Percentiles rank a stretch among this genome's conserved stretches.
phyloP scores from a whole-genome alignment of 2,888 invertebrate species.

The Embidobia sp. region DNA sequence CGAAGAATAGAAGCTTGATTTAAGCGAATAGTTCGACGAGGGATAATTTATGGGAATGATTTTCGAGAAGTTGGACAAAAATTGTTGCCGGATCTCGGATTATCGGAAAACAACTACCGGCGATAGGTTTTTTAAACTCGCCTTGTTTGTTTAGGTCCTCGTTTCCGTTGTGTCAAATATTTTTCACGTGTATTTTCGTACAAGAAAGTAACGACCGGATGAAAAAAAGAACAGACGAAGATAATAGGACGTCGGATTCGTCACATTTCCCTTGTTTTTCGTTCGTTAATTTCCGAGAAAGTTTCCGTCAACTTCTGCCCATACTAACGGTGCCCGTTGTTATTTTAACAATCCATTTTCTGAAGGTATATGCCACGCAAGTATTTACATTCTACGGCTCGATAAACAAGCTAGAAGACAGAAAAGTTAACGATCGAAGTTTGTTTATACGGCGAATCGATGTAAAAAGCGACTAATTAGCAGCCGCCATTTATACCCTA shows the following conservation, averaged over 20 bases:
- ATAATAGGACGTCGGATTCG: constrained; percentile 4
- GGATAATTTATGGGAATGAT: constrained; percentile 55
- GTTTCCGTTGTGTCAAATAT: constrained; percentile 40
- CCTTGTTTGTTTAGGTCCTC: constrained; percentile 36
- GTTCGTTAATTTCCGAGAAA: constrained; percentile 3
- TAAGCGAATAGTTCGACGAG: constrained; percentile 33
- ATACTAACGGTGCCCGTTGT: constrained; percentile 24
- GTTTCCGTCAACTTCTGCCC: constrained; percentile 17
- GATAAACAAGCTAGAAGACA: constrained; percentile 52
- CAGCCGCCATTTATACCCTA: constrained; percentile 61
- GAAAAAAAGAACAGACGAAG: too few relatives aligned
- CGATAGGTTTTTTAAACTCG: background rate
- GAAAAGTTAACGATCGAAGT: constrained; percentile 51
- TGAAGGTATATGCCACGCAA: constrained; percentile 42
- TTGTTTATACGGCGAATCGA: constrained; percentile 56
- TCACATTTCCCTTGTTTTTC: constrained; percentile 8
- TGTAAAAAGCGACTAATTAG: constrained; percentile 57
- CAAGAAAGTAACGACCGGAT: too few relatives aligned
- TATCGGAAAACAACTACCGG: background rate
- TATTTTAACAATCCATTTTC: constrained; percentile 42
- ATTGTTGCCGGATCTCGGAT: constrained; percentile 34
- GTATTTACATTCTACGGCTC: constrained; percentile 53
- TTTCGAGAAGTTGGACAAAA: constrained; percentile 45
- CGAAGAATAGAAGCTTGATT: constrained; percentile 43
- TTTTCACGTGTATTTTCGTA: too few relatives aligned